phyloP scores from a whole-genome alignment of 2,113 vertebrate species.

The Actenoides hombroni region DNA sequence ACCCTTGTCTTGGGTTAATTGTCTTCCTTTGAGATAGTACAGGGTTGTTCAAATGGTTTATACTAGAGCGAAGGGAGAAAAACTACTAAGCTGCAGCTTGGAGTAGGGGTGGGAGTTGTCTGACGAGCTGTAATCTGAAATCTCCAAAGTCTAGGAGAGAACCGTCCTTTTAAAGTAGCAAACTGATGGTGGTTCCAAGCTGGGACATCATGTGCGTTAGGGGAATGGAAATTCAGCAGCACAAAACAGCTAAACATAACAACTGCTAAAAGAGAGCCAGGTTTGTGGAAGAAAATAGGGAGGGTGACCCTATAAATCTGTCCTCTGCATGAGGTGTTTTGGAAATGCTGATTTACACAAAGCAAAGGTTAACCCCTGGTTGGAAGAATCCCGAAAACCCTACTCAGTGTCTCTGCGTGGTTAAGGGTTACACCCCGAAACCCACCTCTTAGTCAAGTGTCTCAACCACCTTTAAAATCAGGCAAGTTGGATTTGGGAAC shows the following conservation, averaged over 20 bases:
- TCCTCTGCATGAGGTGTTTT: background rate
- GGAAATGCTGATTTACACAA: background rate
- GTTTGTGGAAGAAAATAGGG: background rate
- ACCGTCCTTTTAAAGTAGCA: slow-evolving; percentile 6
- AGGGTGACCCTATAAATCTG: background rate
- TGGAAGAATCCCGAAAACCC: background rate
- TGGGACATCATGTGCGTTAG: background rate
- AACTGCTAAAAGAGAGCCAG: background rate
- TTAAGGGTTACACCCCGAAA: background rate
- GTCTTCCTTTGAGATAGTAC: background rate
- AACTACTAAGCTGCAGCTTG: background rate
- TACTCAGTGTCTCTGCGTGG: background rate
- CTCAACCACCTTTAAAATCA: background rate
- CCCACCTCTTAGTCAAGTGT: background rate
- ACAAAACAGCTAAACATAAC: slow-evolving; percentile 15
- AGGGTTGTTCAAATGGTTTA: background rate
- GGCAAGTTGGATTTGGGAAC: background rate
- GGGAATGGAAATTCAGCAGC: slow-evolving; percentile 8
- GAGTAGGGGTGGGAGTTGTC: background rate
- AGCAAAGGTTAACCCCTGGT: background rate
- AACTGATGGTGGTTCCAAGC: background rate
- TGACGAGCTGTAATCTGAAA: background rate
- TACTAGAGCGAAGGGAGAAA: background rate
- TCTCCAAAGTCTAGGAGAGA: background rate
- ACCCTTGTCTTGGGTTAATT: background rate